A percentile compares a stretch with the other conserved stretches of the same genome.
Evolutionary conservation across 1,140 invertebrate species (phyloP).

Genomic region (Sitobion miscanthi): DNA sequence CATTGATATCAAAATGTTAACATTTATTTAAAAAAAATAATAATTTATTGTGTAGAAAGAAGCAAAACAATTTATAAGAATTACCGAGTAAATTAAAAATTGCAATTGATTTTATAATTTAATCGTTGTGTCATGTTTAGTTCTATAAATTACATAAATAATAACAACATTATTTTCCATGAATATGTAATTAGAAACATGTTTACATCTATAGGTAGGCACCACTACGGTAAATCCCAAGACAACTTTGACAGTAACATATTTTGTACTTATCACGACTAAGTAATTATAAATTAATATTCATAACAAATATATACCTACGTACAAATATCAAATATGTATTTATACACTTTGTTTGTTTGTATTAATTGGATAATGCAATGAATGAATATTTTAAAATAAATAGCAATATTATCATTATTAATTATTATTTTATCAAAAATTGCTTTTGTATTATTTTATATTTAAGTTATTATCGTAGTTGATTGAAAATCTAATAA

Average conservation of each 20-base stretch:
- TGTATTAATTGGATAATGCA: neutral
- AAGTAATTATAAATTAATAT: constrained; percentile 26
- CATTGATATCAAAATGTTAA: constrained; percentile 15
- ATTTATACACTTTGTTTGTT: neutral
- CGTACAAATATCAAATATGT: neutral
- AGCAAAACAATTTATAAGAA: constrained; percentile 22
- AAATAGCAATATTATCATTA: neutral
- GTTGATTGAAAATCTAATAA: neutral
- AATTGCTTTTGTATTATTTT: neutral
- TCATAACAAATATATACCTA: constrained; percentile 6
- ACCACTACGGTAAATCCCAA: constrained; percentile 10
- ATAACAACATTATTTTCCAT: constrained; percentile 39
- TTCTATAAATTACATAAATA: constrained; percentile 20
- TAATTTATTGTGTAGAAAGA: neutral
- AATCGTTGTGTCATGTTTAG: constrained; percentile 7
- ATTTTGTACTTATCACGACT: neutral
- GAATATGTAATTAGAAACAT: constrained; percentile 38
- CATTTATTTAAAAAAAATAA: neutral
- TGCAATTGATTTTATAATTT: constrained; percentile 36
- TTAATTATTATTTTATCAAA: neutral
- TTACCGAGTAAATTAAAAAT: neutral
- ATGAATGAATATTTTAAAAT: constrained; percentile 18
- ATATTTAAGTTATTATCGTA: neutral
- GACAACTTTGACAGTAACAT: constrained; percentile 26
- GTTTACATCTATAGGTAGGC: neutral